phyloP scores from a whole-genome alignment of 2,888 invertebrate genomes.

The Eilema sororculum region DNA sequence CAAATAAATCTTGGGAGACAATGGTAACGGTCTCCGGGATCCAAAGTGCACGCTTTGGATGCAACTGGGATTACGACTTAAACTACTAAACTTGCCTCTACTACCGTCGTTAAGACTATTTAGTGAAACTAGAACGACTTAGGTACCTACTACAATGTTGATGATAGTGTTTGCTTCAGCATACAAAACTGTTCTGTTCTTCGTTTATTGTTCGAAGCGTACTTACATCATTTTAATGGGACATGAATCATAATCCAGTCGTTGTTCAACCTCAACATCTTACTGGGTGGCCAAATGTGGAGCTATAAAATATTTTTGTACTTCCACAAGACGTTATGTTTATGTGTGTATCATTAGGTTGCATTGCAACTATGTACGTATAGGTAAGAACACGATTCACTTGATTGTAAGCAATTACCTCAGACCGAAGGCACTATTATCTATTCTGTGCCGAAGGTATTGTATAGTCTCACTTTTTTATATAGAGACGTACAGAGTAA shows the following conservation, averaged over 20 bases:
- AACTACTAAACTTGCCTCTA: no score
- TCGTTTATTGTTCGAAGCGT: not conserved
- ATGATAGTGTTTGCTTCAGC: not conserved
- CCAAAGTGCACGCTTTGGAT: not conserved
- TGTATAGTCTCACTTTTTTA: no score
- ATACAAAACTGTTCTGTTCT: not conserved
- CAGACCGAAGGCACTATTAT: no score
- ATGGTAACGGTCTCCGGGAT: not conserved
- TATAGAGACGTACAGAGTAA: no score
- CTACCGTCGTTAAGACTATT: not conserved
- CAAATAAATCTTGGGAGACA: not conserved
- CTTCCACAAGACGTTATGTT: not conserved
- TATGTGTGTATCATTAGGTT: not conserved
- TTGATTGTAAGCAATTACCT: not conserved
- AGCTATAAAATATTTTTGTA: not conserved
- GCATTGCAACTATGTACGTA: no score
- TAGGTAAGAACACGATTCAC: not conserved
- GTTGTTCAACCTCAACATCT: not conserved
- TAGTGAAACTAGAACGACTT: not conserved
- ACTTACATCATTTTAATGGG: constrained; percentile 3
- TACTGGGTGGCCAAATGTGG: not conserved
- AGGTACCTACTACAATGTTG: no score
- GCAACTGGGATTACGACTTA: not conserved
- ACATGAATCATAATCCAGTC: not conserved
- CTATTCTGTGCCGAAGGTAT: no score